Evolutionary conservation across 2,888 invertebrate species (phyloP).

Genomic region (Drosophila niveifrons): DNA sequence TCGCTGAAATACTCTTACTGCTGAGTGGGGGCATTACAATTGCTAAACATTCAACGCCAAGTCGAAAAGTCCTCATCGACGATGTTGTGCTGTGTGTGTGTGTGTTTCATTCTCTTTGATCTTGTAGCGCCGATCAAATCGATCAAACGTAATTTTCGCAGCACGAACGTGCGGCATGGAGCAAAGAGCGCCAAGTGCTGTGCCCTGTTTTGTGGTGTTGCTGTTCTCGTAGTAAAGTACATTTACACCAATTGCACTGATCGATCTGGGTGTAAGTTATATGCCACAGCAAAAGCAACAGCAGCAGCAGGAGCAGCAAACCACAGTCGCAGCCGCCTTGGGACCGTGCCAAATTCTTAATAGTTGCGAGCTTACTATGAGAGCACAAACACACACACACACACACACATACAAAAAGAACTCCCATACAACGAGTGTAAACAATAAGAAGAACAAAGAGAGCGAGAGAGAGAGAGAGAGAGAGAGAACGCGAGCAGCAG

Average conservation of each 20-base stretch:
- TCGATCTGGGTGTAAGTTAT: slow-evolving; percentile 82
- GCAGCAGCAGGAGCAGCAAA: slow-evolving; percentile 31
- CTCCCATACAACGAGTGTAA: slow-evolving; percentile 53
- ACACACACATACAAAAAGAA: slow-evolving; percentile 7
- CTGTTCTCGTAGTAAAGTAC: slow-evolving; percentile 69
- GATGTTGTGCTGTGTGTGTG: slow-evolving; percentile 37
- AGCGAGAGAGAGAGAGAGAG: slow-evolving; percentile 20
- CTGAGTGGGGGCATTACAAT: slow-evolving; percentile 36
- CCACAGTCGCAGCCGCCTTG: slow-evolving; percentile 55
- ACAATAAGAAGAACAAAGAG: slow-evolving; percentile 43
- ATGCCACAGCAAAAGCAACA: slow-evolving; percentile 65
- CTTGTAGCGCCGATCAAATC: slow-evolving; percentile 85
- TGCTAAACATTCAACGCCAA: slow-evolving; percentile 59
- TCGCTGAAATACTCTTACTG: slow-evolving; percentile 36
- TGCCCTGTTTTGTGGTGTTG: slow-evolving; percentile 45
- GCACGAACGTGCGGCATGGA: slow-evolving; percentile 79
- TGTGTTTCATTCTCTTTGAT: slow-evolving; percentile 83
- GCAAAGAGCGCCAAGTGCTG: slow-evolving; percentile 76
- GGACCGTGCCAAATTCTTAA: slow-evolving; percentile 83
- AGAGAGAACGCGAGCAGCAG: slow-evolving; percentile 22
- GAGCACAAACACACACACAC: slow-evolving; percentile 41
- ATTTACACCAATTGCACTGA: slow-evolving; percentile 83
- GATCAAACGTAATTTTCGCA: slow-evolving; percentile 85
- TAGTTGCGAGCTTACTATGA: slow-evolving; percentile 77
- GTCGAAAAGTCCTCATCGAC: slow-evolving; percentile 35